Evolutionary conservation across 2,888 invertebrate genomes (phyloP), one percentile per base, ranked within the genome.

Genomic region (Lasioglossum oenotherae): DNA sequence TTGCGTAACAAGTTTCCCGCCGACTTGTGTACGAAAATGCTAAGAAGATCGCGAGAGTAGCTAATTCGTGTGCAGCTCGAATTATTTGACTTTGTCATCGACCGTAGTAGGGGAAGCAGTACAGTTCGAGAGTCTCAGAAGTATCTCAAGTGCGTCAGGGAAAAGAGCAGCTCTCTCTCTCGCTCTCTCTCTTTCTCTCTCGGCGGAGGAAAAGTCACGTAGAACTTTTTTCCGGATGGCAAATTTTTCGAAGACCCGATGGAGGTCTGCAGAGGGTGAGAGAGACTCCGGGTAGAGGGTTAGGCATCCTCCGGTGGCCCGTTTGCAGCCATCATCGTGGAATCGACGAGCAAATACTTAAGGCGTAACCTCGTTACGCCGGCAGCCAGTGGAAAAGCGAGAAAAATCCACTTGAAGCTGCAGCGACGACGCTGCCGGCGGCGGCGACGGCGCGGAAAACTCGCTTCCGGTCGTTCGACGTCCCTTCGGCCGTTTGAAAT

Each of bases 361-460:
- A 90, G 91, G 90, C 91, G 92, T 93, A 93, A 93, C 93, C 91
- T 93, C 92, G 93, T 93, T 93, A 93, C 91, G 89, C 78, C 85
- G 83, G 85, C 91, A 91, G 88, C 90, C 91, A 87, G 89, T 81
- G 88, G 86, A 89, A 90, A 86, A 88, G 86, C 84, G 87, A 88
- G 88, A 82, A 86, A 87, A 89, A 89, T 88, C 86, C 82, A 89
- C 89, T 87, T 88, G 84, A 81, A 81, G 83, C 82, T 87, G 80
- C 84, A 82, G 81, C 89, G 81, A 83, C 82, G 88, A 72, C 81
- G 87, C 78, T 85, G 88, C 76, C 89, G 91, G 91, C 90, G 91
- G 91, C 90, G 88, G 90, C 91, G 91, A 74, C 90, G 90, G 89
- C 90, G 92, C 91, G 93, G 93, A 93, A 94, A 93, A 93, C 92